Evolutionary conservation across 2,113 vertebrate genomes (phyloP), one percentile per base, ranked within the genome.

Genomic region (Pipra filicauda): DNA sequence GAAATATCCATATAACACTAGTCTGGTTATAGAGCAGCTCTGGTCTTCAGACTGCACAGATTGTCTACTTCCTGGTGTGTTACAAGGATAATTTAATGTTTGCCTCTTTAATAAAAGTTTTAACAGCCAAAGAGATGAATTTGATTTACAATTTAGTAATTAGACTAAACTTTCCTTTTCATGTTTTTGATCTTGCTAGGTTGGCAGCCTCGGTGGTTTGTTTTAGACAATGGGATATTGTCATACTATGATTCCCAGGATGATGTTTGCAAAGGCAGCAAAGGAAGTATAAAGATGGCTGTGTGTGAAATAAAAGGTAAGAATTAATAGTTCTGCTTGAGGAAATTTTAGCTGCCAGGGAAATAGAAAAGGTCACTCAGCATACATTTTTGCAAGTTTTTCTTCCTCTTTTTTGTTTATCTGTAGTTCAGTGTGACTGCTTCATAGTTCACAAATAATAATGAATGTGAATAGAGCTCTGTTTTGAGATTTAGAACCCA

Each of bases 241-340:
- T 98, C 98, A 17, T 99, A 98, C 92, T 99, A 98, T 85, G 98
- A 98, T 97, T 98, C 98, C 81, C 98, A 99, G 82, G 98, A 98
- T 94, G 98, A 99, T 91, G 98, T 99, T 94, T 98, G 98, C 94
- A 98, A 99, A 97, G 98, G 98, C 69, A 98, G 98, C 95, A 99
- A 99, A 98, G 98, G 98, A 95, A 99, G 98, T 85, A 98, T 99
- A 98, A 99, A 98, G 95, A 99, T 98, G 98, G 97, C 98, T 37
- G 98, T 99, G 44, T 99, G 98, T 98, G 98, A 99, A 98, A 98
- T 99, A 96, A 98, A 98, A 98, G 98, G 98, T 98, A 97, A 97
- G 96, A 89, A 24, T 73, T 64, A 57, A 67, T 72, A 73, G 30
- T 91, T 59, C 52, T 83, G 30, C 88, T 72, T 79, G 55, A 88